phyloP scores from a whole-genome alignment of 1,140 invertebrate species.

The Dreissena rostriformis region DNA sequence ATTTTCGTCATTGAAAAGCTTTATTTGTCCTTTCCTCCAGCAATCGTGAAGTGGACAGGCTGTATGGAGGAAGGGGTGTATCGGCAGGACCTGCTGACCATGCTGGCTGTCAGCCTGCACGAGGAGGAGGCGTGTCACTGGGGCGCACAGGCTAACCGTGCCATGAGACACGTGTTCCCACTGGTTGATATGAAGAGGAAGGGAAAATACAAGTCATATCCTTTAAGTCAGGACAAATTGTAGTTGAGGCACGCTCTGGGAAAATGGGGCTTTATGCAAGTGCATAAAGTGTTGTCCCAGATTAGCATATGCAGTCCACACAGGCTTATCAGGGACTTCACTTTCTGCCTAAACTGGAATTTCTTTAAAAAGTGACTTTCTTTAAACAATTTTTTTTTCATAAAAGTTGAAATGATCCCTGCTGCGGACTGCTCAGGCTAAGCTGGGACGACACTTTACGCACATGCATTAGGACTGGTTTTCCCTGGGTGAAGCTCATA shows the following conservation, averaged over 20 bases:
- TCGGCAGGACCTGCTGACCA: constrained; percentile 67
- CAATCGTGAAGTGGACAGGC: constrained; percentile 70
- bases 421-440: no score
- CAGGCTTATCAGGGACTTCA: no score
- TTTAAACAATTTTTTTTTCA: no score
- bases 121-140: constrained; percentile 70
- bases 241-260: not conserved
- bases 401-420: no score
- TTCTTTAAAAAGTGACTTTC: no score
- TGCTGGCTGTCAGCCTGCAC: constrained; percentile 62
- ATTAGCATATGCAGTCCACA: no score
- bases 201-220: constrained; percentile 78
- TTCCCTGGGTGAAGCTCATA: no score
- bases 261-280: not conserved
- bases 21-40: constrained; percentile 63
- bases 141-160: constrained; percentile 75
- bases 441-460: no score
- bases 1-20: no score
- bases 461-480: no score
- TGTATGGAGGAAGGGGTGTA: constrained; percentile 66
- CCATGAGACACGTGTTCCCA: constrained; percentile 70
- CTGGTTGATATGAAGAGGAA: constrained; percentile 72
- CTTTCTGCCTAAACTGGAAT: no score
- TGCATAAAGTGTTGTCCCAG: no score
- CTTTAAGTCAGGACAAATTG: constrained; percentile 51